Percentiles rank a stretch among this genome's conserved stretches.
phyloP scores from a whole-genome alignment of 2,113 vertebrate genomes.

The Psettodes erumei region DNA sequence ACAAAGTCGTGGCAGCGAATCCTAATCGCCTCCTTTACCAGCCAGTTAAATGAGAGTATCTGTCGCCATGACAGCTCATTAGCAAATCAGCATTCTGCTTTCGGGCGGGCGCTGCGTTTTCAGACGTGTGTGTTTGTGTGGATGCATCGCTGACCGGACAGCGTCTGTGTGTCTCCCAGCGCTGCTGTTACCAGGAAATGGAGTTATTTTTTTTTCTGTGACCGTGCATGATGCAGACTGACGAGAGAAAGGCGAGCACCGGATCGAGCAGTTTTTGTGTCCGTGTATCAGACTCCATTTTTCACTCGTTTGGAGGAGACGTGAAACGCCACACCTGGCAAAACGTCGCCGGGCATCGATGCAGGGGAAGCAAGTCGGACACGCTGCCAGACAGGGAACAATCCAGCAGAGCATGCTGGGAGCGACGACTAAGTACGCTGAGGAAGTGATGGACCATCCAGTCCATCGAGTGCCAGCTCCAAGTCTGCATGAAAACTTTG shows the following conservation, averaged over 20 bases:
- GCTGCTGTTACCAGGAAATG: constrained; percentile 51
- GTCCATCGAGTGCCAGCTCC: constrained; percentile 14
- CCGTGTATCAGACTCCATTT: constrained; percentile 51
- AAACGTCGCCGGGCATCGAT: constrained; percentile 26
- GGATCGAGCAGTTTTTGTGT: constrained; percentile 39
- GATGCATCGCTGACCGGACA: constrained; percentile 15
- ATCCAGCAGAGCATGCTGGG: constrained; percentile 53
- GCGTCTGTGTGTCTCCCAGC: constrained; percentile 11
- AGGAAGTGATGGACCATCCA: constrained; percentile 4
- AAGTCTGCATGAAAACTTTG: constrained; percentile 15
- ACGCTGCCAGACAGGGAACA: constrained; percentile 50
- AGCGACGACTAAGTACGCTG: constrained; percentile 53
- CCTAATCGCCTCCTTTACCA: constrained; percentile 64
- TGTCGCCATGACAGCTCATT: constrained; percentile 74
- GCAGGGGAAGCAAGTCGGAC: constrained; percentile 45
- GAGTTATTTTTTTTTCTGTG: not conserved
- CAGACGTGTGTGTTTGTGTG: constrained; percentile 22
- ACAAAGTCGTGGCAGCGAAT: constrained; percentile 55
- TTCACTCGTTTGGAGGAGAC: constrained; percentile 62
- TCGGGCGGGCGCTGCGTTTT: constrained; percentile 37
- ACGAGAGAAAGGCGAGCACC: constrained; percentile 22
- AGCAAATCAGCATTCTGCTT: constrained; percentile 61
- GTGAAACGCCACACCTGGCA: constrained; percentile 40
- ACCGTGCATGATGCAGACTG: constrained; percentile 44
- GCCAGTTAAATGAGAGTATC: constrained; percentile 73